phyloP scores from a whole-genome alignment of 2,113 vertebrate species.

The Ophiodon elongatus region DNA sequence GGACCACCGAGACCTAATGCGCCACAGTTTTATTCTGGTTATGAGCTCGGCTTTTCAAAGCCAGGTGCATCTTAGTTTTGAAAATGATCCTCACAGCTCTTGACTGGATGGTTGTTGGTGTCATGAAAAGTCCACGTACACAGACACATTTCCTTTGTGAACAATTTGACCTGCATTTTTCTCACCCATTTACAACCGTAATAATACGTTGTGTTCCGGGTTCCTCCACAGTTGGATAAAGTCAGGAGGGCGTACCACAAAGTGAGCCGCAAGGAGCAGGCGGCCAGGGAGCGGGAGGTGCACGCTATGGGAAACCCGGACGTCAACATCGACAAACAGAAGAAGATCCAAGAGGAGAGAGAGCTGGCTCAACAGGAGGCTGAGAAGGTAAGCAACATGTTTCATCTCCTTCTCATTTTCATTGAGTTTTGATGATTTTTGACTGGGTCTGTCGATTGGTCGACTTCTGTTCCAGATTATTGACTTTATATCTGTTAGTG shows the following conservation, averaged over 20 bases:
- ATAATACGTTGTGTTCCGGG: not conserved
- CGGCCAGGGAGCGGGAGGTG: constrained; percentile 72
- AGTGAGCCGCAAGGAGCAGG: constrained; percentile 79
- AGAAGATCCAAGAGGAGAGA: constrained; percentile 82
- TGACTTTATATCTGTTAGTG: too few relatives aligned
- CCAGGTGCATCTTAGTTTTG: constrained; percentile 2
- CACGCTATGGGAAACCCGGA: constrained; percentile 84
- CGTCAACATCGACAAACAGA: constrained; percentile 81
- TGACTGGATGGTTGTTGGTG: not conserved
- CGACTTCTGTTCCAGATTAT: not conserved
- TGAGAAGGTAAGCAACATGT: constrained; percentile 66
- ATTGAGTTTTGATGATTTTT: not conserved
- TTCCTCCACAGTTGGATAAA: constrained; percentile 82
- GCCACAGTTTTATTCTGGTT: not conserved
- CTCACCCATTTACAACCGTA: too few relatives aligned
- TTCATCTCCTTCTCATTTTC: not conserved
- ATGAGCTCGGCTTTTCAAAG: constrained; percentile 8
- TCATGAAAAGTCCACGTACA: not conserved
- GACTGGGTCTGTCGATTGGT: not conserved
- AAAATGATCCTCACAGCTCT: not conserved
- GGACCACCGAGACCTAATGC: constrained; percentile 6
- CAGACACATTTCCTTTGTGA: not conserved
- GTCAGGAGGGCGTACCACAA: constrained; percentile 82
- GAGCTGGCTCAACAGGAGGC: constrained; percentile 78
- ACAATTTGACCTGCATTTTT: not conserved